Evolutionary conservation across 2,113 vertebrate genomes (phyloP), one percentile per base, ranked within the genome.

Genomic region (Hydrochoerus hydrochaeris): DNA sequence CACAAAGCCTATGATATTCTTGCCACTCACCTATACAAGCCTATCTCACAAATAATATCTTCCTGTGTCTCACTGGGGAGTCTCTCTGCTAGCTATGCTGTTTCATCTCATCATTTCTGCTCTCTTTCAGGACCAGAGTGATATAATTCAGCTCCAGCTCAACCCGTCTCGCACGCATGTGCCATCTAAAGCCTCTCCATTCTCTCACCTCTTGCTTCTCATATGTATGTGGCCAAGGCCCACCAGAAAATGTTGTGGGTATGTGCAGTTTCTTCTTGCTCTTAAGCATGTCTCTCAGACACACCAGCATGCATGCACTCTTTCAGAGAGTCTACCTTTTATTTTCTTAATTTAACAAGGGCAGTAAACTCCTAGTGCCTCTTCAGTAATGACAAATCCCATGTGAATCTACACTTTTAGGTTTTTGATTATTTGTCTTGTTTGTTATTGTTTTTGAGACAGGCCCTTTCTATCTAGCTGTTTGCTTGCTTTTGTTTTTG

Each of bases 281-380:
- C 32, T 75, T 46, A 35, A 54, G 0, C 5, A 19, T n/a, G 69
- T 9, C 14, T 88, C 49, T n/a, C 69, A 67, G 19, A 81, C 28
- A 44, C 30, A 16, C 14, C 20, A 54, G 73, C 17, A 62, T 2
- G 12, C 2, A 35, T 0, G 5, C 10, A n/a, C 1, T 28, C 20
- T 83, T 92, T 62, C 38, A 75, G 58, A 92, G 85, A 75, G 38
- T 24, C 32, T 9, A 73, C 35, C 24, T 71, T 9, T 85, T 82
- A 77, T 49, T 35, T 30, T 83, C 13, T 41, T n/a, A 20, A 14
- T 19, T 78, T 24, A 62, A 32, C 5, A 69, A 57, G 4, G 38
- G 3, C 49, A 69, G 7, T 1, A 14, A 14, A 13, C 5, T 78
- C 49, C 32, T 38, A 17, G 4, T 73, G 28, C 49, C 28, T 67